Evolutionary conservation across 2,797 vertebrate species (phyloP), one percentile per base, ranked within the genome.

Genomic region (Crotalus adamanteus): DNA sequence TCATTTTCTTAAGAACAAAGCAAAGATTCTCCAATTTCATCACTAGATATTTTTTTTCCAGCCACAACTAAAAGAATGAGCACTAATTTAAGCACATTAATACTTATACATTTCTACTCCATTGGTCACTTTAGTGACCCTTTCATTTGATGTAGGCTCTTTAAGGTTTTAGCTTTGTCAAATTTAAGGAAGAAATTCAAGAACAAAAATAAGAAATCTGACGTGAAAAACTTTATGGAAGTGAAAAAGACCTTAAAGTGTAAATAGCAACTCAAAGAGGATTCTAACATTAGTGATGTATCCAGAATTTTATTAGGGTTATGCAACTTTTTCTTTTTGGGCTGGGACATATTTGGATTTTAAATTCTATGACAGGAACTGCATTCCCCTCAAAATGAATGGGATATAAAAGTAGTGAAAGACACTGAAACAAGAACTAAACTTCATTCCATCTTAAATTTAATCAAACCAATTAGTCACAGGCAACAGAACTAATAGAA

Each of bases 1-100:
- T 88, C 57, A 61, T 55, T 53, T n/a, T 18, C 51, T 59, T 56
- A 60, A 55, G 86, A 95, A 86, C 13, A 85, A 13, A 37, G 26
- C 1, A 93, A 92, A 94, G 94, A 61, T 56, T 22, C n/a, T 51
- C 2, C 22, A 37, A 14, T 16, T 9, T 86, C 90, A 86, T 91
- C 53, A 59, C 16, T 22, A 59, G 1, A 26, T 85, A 26, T 85
- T 3, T 88, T 91, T 12, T 73, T 83, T 2, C 25, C n/a, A 92
- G 31, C 7, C 20, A 88, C 92, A 91, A 26, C 42, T 51, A 16
- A 61, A 91, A 28, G 8, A 51, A 57, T 42, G 25, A 69, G 25
- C 47, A 57, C 26, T 69, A 73, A 55, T 13, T 4, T 59, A 37
- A 14, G 63, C 53, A 78, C 31, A 59, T 16, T 4, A n/a, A n/a